Evolutionary conservation across 2,888 invertebrate species (phyloP).

Genomic region (Agrotis exclamationis): DNA sequence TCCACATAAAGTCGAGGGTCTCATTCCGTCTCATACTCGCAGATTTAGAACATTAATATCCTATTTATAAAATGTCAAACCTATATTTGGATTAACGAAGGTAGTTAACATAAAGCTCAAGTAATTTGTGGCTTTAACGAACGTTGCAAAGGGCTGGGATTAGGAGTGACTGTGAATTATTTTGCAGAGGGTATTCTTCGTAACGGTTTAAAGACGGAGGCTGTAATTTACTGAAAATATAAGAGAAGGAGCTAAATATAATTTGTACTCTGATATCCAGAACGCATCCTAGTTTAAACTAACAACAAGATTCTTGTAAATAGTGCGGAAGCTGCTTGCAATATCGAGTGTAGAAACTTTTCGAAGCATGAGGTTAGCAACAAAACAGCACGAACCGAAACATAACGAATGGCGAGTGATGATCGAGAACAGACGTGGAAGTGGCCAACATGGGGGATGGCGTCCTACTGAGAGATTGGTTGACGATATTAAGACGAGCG

Average conservation of each 20-base stretch:
- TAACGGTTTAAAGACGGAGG: too few relatives aligned
- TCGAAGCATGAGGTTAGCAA: neutral
- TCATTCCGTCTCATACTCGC: slow-evolving; percentile 54
- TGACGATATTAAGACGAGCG: slow-evolving; percentile 38
- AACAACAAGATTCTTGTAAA: too few relatives aligned
- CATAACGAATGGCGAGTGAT: slow-evolving; percentile 33
- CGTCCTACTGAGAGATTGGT: slow-evolving; percentile 41
- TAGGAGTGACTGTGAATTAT: slow-evolving; percentile 1
- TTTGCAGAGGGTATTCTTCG: slow-evolving; percentile 4
- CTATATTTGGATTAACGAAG: slow-evolving; percentile 56
- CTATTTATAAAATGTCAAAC: slow-evolving; percentile 61
- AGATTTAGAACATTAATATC: slow-evolving; percentile 54
- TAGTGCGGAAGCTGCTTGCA: neutral
- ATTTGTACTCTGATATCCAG: too few relatives aligned
- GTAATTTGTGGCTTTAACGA: slow-evolving; percentile 47
- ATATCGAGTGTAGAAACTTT: neutral
- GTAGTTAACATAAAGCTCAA: slow-evolving; percentile 44
- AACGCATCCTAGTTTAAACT: too few relatives aligned
- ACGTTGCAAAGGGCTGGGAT: slow-evolving; percentile 11
- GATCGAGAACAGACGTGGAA: slow-evolving; percentile 6
- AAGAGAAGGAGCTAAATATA: too few relatives aligned
- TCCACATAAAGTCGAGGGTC: slow-evolving; percentile 54
- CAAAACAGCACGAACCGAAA: neutral
- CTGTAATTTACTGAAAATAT: neutral
- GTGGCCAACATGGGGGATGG: neutral